Base-by-base conservation (phyloP, 2,113 vertebrate genomes). In the Anarrhichthys ocellatus region DNA sequence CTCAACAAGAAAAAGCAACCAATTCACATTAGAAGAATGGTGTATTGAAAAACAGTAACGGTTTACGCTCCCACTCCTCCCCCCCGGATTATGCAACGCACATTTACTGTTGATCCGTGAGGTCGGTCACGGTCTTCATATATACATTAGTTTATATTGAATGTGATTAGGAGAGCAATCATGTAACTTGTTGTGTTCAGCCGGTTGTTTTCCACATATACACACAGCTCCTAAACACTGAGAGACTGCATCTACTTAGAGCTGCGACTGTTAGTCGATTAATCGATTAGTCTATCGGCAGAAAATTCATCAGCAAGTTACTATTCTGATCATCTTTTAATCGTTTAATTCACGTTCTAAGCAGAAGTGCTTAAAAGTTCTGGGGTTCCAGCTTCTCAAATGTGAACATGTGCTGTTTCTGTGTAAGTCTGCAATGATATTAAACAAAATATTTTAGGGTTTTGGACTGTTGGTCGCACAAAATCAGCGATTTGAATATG, bases 41-140 rank as follows among this genome's bases (percentile, higher is more conserved):
- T 10, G 3, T 2, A 50, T 8, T 62, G 44, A 81, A 42, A 48
- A 62, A 48, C 52, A 61, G 80, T 77, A 69, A 72, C 59, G 58
- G 40, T 10, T 67, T 46, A n/a, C 70, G 71, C 84, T 78, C 81
- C 65, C 78, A 82, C 78, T 76, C 44, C 44, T 42, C 75, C 67
- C 29, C 29, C 32, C 6, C 27, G 17, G 70, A 81, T 87, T 87
- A 81, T 67, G 46, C 38, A 83, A 79, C 72, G 40, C 63, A 18
- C 80, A 70, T 59, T 81, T 68, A 68, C 34, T 67, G 52, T 50
- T 81, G 46, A 77, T 64, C 24, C n/a, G 6, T 46, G 34, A 85
- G 59, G 48, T 59, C 48, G 38, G 63, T 58, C 50, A 65, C 52
- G 63, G 32, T 82, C 27, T 48, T 63, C 72, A 27, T 77, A 34